phyloP scores from a whole-genome alignment of 2,888 invertebrate genomes.

The Lordiphosa andalusiaca region DNA sequence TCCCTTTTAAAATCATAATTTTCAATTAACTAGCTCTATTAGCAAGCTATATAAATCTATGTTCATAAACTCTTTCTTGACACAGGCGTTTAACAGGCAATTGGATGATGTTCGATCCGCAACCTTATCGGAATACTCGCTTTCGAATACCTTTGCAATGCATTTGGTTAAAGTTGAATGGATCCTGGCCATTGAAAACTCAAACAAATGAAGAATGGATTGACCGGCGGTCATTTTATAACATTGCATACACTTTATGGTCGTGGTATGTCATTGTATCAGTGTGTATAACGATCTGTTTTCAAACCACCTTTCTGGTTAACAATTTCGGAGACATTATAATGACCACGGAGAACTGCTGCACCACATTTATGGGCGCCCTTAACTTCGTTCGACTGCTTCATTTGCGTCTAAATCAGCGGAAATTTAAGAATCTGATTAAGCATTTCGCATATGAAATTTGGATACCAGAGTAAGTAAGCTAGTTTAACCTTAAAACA shows the following conservation, averaged over 20 bases:
- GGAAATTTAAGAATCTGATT: constrained; percentile 66
- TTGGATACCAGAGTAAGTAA: constrained; percentile 77
- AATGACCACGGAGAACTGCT: constrained; percentile 79
- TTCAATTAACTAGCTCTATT: background rate
- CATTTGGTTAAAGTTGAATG: constrained; percentile 77
- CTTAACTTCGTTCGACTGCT: constrained; percentile 77
- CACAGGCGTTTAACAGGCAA: background rate
- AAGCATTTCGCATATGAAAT: constrained; percentile 72
- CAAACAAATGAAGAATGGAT: background rate
- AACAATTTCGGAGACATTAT: constrained; percentile 76
- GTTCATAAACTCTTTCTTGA: background rate
- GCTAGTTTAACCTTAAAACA: no score
- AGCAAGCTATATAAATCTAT: constrained; percentile 2
- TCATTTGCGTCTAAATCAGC: constrained; percentile 75
- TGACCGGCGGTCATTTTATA: background rate
- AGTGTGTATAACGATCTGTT: constrained; percentile 76
- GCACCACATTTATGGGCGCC: constrained; percentile 79
- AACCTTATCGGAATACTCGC: constrained; percentile 41
- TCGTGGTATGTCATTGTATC: constrained; percentile 76
- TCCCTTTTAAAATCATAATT: constrained; percentile 5
- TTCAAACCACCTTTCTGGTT: constrained; percentile 75
- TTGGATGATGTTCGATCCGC: constrained; percentile 67
- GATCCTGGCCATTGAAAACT: constrained; percentile 75
- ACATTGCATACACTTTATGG: constrained; percentile 66
- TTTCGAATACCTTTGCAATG: constrained; percentile 78